Base-by-base conservation (phyloP, 2,797 vertebrate species). In the Morelia viridis region DNA sequence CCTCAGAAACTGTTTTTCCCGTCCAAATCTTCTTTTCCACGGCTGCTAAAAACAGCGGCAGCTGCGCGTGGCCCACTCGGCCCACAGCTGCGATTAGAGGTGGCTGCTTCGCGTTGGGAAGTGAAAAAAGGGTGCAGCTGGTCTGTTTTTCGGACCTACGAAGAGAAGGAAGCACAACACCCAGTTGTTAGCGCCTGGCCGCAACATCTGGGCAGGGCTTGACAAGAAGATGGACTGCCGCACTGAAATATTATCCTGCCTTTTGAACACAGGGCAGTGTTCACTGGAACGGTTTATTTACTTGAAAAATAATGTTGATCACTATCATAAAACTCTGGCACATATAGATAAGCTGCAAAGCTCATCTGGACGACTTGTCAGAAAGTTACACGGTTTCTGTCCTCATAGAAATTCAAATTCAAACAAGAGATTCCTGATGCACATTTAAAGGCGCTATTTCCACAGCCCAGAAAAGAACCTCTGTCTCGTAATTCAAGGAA, bases 41-140 rank as follows among this genome's bases (percentile, higher is more conserved):
- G 4, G 19, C 9, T 17, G 35, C 71, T 76, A 76, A 24, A 41
- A 41, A 41, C 8, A 1, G 19, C 1, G 0, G 31, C 68, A 3
- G 68, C 68, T 5, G 6, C 13, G 7, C 7, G 15, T 6, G 17
- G n/a, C 65, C n/a, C 50, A 53, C 50, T 8, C 8, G 50, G 50
- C 65, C 65, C 65, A 6, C 22, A 15, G 65, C 31, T 6, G 68
- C 15, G 6, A 8, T 19, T 17, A 76, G 68, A 19, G 31, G 2
- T 0, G 31, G 2, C 31, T 76, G 17, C 17, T 31, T 5, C 0
- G 31, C 19, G 31, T 31, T 71, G 28, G 31, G 68, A 15, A 19
- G 15, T 0, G 15, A 31, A 0, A 19, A 31, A 35, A 71, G 31
- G n/a, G 65, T 6, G 0, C 65, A 35, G 8, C 0, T 0, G 6